Base-by-base conservation (phyloP, 2,113 vertebrate species). In the Strigops habroptila region DNA sequence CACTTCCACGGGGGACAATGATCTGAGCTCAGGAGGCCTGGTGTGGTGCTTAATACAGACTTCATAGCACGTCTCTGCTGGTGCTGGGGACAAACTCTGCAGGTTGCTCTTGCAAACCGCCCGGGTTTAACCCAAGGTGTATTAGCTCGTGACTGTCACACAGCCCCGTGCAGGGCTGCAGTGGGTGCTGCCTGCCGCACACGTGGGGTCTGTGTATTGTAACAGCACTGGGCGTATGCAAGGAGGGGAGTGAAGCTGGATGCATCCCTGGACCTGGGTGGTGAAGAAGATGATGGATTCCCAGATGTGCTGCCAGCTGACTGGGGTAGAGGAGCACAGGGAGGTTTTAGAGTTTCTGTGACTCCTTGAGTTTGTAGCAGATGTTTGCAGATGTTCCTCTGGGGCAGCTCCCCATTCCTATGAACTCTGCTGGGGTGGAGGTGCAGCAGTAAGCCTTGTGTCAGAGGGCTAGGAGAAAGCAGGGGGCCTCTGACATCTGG, bases 1-100 rank as follows among this genome's bases (percentile, higher is more conserved):
- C 96, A 97, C 62, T 92, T 97, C 95, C 97, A 98, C 81, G 98
- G 95, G 84, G 96, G 95, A 82, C 93, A 93, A 63, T 97, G 94
- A 97, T 83, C 65, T 59, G 74, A 71, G 87, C 70, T 68, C 73
- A 37, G 0, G 0, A 76, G 60, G 73, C 86, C 69, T 59, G 60
- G 48, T 48, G 49, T 82, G 49, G 83, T 83, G 67, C 52, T 57
- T 55, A 18, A 43, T 16, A 79, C 33, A 86, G 95, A 95, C 95
- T 90, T 77, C 4, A 6, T 60, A n/a, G 77, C 35, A 48, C 74
- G 33, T 62, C 85, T 95, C 39, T 88, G 67, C 60, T 53, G 0
- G 0, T 35, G 86, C 80, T 86, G 53, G 57, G 82, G 86, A 79
- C 9, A 14, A 76, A 46, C 69, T 76, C 44, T 86, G 60, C 87